Evolutionary conservation across 2,888 invertebrate genomes (phyloP).

Genomic region (Lucinisca nassula): DNA sequence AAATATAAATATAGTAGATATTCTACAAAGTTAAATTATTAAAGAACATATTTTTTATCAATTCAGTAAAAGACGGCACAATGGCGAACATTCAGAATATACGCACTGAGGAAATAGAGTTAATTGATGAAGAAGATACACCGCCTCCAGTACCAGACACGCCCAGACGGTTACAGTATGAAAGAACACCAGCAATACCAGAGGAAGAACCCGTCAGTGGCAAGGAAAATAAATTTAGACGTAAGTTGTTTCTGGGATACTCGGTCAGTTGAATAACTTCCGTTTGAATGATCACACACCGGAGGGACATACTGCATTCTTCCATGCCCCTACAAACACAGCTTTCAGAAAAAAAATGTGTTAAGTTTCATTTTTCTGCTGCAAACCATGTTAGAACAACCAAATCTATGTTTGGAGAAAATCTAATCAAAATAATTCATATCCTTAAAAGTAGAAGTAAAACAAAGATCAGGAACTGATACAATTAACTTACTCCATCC

Average conservation of each 20-base stretch:
- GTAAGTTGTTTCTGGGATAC: slow-evolving; percentile 9
- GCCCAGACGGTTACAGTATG: slow-evolving; percentile 81
- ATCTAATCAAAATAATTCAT: no score
- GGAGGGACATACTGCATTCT: no score
- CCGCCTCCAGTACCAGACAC: slow-evolving; percentile 83
- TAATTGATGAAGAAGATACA: slow-evolving; percentile 79
- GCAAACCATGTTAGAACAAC: no score
- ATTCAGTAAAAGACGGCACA: slow-evolving; percentile 79
- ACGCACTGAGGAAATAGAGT: slow-evolving; percentile 79
- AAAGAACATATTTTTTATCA: not conserved
- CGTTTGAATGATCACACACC: no score
- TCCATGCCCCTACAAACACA: no score
- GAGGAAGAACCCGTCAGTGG: slow-evolving; percentile 68
- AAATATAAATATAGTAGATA: not conserved
- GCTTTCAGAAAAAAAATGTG: no score
- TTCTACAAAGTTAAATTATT: not conserved
- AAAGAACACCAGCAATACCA: slow-evolving; percentile 76
- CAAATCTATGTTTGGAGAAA: no score
- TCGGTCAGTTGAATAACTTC: no score
- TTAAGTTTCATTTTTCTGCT: no score
- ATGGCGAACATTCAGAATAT: slow-evolving; percentile 65
- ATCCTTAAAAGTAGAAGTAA: no score
- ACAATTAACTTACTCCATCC: no score
- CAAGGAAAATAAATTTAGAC: slow-evolving; percentile 41
- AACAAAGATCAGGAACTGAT: no score